Conservation (phyloP, 2,797 vertebrate species). For the Tinamus major region DNA sequence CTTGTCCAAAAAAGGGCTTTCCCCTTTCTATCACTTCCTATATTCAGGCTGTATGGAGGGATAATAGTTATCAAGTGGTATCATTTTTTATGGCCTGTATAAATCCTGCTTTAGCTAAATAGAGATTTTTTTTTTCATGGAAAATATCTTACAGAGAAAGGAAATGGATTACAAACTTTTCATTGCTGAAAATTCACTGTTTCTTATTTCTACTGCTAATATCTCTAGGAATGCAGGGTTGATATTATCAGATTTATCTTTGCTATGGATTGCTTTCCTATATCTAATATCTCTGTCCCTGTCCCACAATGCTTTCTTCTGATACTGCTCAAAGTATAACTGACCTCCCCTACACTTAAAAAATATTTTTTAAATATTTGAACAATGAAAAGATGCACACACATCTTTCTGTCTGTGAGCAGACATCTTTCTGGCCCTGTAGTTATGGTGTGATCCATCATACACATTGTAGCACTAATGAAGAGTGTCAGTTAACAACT, state of each 20-base stretch:
- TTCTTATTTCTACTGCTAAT: not conserved
- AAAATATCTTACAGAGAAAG: not conserved
- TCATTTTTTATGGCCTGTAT: not conserved
- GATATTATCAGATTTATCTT: not conserved
- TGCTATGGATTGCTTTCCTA: not conserved
- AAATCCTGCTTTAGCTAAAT: not conserved
- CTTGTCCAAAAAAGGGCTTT: not conserved
- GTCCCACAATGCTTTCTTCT: not conserved
- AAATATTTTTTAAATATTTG: not conserved
- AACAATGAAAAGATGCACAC: not conserved
- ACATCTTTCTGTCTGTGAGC: not conserved
- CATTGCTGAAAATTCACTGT: not conserved
- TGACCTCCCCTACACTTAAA: not conserved
- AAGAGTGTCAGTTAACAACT: not conserved
- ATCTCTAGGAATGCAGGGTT: not conserved
- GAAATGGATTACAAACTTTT: not conserved
- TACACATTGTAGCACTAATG: not conserved
- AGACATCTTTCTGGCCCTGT: not conserved
- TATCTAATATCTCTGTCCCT: not conserved
- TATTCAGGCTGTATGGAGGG: not conserved
- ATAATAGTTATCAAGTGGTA: not conserved
- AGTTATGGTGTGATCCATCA: not conserved
- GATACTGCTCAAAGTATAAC: not conserved
- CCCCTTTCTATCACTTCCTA: not conserved
- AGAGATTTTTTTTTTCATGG: not conserved